Evolutionary conservation across 2,888 invertebrate genomes (phyloP), one percentile per base, ranked within the genome.

Genomic region (Nymphalis polychloros): DNA sequence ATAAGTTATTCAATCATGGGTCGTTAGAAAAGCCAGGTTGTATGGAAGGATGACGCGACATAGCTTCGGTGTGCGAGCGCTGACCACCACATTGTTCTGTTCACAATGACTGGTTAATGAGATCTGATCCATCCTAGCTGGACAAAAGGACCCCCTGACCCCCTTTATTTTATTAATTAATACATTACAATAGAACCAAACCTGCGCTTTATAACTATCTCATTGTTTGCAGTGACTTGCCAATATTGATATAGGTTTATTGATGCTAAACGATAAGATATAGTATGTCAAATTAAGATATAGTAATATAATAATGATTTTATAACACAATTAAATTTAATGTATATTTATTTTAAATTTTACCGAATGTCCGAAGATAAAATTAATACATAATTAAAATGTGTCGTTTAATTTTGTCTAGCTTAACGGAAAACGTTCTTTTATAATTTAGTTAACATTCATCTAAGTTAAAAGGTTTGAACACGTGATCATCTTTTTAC

Each of bases 41-140:
- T 69, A 74, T 75, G 71, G 66, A 73, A 75, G 74, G 83, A 86
- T 86, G 85, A 84, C 85, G 80, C 78, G 84, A 82, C 84, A 83
- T 80, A 81, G 82, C 77, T 70, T 73, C 72, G 79, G 79, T 79
- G 74, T 75, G 75, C 75, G 82, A 84, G 66, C 57, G 57, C 80
- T 83, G 80, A 79, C 74, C 79, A 78, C 78, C 73, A 81, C 80
- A 83, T 88, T 88, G 88, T 89, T 86, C 83, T 73, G 78, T 81
- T 85, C 85, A 92, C 92, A 92, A 91, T 91, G 89, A 90, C 91
- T 90, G 86, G 88, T 89, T 92, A 92, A 92, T 91, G 92, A 92
- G 92, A 92, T 90, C 90, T 84, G 90, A 88, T 91, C 88, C 89
- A 88, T 88, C 87, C 87, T 83, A 75, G 78, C 82, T 84, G 90